Evolutionary conservation across 1,140 invertebrate genomes (phyloP), one percentile per base, ranked within the genome.

Genomic region (Lordiphosa stackelbergi): DNA sequence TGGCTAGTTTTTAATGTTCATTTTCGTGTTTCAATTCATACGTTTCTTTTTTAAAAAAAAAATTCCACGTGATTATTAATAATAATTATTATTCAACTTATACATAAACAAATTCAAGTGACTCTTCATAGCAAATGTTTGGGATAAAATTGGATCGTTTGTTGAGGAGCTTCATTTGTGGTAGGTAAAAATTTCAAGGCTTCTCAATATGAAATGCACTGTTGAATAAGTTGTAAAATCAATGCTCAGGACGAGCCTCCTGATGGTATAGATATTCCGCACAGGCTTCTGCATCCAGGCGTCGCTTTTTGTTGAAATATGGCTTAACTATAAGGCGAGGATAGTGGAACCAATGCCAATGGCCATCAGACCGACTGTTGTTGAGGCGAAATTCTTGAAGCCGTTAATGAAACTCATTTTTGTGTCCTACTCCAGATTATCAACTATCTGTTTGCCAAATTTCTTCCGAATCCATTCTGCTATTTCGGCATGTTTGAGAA

Each of bases 371-470:
- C 87, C 70, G 70, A 87, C 62, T 66, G 86, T 65, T 28, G 83
- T 58, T 54, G 77, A 53, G 51, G 88, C 60, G 53, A 83, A 61
- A 42, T 53, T 53, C 59, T 87, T 55, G 53, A 88, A 38, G 43
- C 55, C 69, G 42, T 85, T 90, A 66, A 83, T 89, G 64, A 70
- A 69, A 51, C 66, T 90, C 72, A 89, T 89, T n/a, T n/a, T n/a
- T n/a, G n/a, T n/a, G n/a, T n/a, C n/a, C n/a, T 16, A 16, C 16
- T 16, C 16, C 16, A 16, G 16, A 16, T 16, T 16, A 16, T 16
- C 16, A 16, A 16, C 16, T 16, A 16, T 16, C 16, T 16, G 16
- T 16, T 16, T 16, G 16, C 16, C 16, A 16, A 16, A 16, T 16
- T 16, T 16, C 16, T 16, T 16, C 16, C 16, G 16, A 16, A 16